Evolutionary conservation across 2,113 vertebrate genomes (phyloP).

Genomic region (Formicarius rufipectus): DNA sequence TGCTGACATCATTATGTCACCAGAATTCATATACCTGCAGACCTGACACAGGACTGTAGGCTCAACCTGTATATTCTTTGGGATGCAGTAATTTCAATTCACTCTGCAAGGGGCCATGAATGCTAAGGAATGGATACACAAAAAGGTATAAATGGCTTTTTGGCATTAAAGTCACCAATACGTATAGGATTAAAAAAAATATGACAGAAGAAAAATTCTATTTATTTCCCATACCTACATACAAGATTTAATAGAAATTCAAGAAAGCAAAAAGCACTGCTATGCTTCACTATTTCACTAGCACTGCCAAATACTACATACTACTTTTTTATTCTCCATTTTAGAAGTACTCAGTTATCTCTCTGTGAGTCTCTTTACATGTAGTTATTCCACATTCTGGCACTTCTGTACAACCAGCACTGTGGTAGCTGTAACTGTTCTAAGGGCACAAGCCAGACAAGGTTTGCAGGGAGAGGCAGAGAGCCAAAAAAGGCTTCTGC

Average conservation of each 20-base stretch:
- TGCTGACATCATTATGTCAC: neutral
- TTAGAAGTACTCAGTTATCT: neutral
- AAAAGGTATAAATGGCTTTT: neutral
- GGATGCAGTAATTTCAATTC: neutral
- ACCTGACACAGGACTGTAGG: neutral
- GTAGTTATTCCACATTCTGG: neutral
- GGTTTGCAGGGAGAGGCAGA: conserved; percentile 34
- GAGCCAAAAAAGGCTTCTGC: conserved; percentile 30
- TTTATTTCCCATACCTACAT: neutral
- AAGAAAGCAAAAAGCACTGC: neutral
- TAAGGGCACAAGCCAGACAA: conserved; percentile 14
- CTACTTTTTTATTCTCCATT: neutral
- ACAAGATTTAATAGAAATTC: neutral
- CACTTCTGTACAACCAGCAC: neutral
- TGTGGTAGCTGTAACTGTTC: neutral
- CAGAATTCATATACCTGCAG: neutral
- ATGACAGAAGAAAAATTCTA: neutral
- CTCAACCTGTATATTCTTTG: neutral
- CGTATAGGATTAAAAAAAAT: neutral
- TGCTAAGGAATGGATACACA: neutral
- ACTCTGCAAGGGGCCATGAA: neutral
- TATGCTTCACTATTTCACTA: neutral
- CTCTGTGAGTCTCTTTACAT: neutral
- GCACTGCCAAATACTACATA: neutral
- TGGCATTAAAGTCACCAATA: neutral